Evolutionary conservation across 1,140 invertebrate genomes (phyloP), one percentile per base, ranked within the genome.

Genomic region (Lasaia peninsularis): DNA sequence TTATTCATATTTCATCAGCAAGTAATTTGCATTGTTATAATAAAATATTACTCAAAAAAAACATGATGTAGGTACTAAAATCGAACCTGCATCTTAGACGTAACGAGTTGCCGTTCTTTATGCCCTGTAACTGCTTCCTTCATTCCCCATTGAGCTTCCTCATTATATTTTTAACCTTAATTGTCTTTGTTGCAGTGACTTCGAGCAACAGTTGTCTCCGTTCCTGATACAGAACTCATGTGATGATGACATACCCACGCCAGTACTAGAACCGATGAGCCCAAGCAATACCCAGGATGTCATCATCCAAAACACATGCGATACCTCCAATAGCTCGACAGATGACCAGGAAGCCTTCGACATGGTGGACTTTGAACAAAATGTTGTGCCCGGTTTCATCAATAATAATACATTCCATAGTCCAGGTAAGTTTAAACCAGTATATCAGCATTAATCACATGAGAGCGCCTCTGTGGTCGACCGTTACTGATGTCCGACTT

Each of bases 161-260:
- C 2, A 28, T 7, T 28, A 24, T 21, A 34, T 14, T 35, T 12
- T 14, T 44, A 48, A n/a, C 10, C 14, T 12, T 40, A 16, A 2
- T 10, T 51, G 5, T 20, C 12, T 52, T 68, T 63, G 34, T 72
- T 68, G 3, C 69, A 90, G 88, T 44, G 88, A 90, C 58, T 82
- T 89, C 64, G 88, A 89, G 58, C 87, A 89, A 58, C 73, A 88
- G 56, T 62, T 90, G 1, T 86, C 86, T 1, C 88, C 88, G 16
- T 81, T 77, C 65, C 77, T 90, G 31, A 87, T 86, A 40, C 83
- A 87, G 50, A 85, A 84, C 56, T 74, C 75, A 0, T 79, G 72
- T 51, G 83, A 86, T 57, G 84, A 85, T n/a, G 78, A 82, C 0
- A 20, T 69, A 12, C 37, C 54, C 9, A 21, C 59, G 7, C 51